Evolutionary conservation across 2,888 invertebrate genomes (phyloP).

Genomic region (Lasius fuliginosus): DNA sequence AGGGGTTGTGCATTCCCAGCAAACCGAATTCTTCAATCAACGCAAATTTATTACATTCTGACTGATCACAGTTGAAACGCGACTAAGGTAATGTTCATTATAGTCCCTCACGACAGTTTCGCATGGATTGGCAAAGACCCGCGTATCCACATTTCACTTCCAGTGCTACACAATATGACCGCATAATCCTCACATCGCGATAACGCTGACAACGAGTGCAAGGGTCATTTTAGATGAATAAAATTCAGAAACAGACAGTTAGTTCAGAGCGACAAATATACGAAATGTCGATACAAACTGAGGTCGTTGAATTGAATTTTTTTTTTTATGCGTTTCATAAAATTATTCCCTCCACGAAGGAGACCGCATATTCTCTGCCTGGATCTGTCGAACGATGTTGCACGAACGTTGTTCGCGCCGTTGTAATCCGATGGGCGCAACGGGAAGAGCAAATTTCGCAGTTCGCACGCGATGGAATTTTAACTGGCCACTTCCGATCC

Average conservation of each 20-base stretch:
- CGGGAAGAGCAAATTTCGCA: conserved; percentile 44
- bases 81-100: conserved; percentile 30
- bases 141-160: background rate
- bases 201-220: background rate
- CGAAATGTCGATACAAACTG: background rate
- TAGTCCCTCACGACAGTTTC: conserved; percentile 16
- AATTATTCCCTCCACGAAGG: background rate
- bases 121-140: conserved; percentile 9
- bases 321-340: background rate
- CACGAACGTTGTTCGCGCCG: conserved; percentile 9
- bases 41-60: conserved; percentile 13
- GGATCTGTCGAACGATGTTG: background rate
- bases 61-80: background rate
- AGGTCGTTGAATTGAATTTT: background rate
- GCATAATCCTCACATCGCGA: background rate
- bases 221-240: conserved; percentile 14
- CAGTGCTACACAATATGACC: background rate
- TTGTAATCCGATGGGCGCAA: conserved; percentile 35
- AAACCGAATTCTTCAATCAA: conserved; percentile 25
- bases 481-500: conserved; percentile 43
- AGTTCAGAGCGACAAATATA: background rate
- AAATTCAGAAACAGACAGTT: background rate
- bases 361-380: background rate
- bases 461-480: conserved; percentile 56
- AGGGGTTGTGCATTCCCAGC: background rate